Evolutionary conservation across 2,888 invertebrate genomes (phyloP).

Genomic region (Muscina levida): DNA sequence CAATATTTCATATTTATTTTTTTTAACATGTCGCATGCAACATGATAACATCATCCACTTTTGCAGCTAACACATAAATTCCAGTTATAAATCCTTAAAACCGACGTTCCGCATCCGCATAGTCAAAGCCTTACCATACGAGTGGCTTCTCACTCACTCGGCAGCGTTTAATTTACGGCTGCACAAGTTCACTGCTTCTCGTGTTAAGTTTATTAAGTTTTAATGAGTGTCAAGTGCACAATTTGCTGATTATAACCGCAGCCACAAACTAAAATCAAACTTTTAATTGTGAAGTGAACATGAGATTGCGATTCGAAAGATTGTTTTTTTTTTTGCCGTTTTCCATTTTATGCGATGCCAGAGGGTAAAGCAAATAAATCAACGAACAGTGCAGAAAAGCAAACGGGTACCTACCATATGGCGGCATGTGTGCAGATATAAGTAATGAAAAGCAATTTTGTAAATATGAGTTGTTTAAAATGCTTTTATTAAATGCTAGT

Average conservation of each 20-base stretch:
- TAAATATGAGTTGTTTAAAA: no score
- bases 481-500: no score
- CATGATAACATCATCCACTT: background rate
- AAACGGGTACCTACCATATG: no score
- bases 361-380: no score
- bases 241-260: conserved; percentile 35
- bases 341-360: no score
- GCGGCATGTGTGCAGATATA: no score
- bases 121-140: background rate
- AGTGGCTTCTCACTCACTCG: background rate
- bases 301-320: background rate
- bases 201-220: conserved; percentile 59
- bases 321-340: no score
- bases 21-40: no score
- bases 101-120: conserved; percentile 2
- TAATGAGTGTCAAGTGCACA: conserved; percentile 61
- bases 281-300: conserved; percentile 20
- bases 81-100: background rate
- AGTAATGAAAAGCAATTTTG: no score
- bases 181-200: background rate
- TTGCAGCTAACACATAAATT: conserved; percentile 5
- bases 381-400: no score
- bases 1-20: no score
- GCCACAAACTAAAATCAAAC: conserved; percentile 4
- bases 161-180: conserved; percentile 11